Evolutionary conservation across 2,888 invertebrate species (phyloP).

Genomic region (Morpho helenor): DNA sequence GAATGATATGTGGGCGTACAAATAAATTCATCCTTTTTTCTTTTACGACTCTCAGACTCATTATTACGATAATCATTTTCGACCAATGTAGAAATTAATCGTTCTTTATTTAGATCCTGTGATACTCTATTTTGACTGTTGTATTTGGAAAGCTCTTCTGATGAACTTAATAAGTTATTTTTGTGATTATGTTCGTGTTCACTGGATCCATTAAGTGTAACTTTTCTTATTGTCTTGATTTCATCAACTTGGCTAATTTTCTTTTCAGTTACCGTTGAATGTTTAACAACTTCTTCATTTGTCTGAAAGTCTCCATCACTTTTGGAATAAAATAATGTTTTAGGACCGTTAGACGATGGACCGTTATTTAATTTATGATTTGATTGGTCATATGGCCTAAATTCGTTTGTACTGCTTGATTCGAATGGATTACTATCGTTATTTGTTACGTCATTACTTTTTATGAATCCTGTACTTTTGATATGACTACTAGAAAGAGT

Average conservation of each 20-base stretch:
- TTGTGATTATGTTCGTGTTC: constrained; percentile 30
- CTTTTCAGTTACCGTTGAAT: constrained; percentile 58
- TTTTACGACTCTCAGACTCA: constrained; percentile 2
- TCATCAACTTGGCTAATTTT: constrained; percentile 59
- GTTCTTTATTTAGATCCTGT: constrained; percentile 14
- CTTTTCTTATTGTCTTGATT: constrained; percentile 70
- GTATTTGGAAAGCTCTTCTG: constrained; percentile 9
- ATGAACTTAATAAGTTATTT: constrained; percentile 8
- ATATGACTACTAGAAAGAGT: constrained; percentile 36
- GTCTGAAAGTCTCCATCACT: constrained; percentile 59
- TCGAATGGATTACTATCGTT: constrained; percentile 58
- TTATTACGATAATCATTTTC: constrained; percentile 13
- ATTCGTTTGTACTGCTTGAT: constrained; percentile 50
- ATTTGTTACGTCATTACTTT: constrained; percentile 39
- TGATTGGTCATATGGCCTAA: constrained; percentile 44
- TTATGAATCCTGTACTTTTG: constrained; percentile 39
- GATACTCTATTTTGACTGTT: constrained; percentile 2
- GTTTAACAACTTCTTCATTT: constrained; percentile 57
- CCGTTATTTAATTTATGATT: constrained; percentile 45
- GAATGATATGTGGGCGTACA: constrained; percentile 16
- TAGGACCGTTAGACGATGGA: constrained; percentile 39
- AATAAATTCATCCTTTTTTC: neutral
- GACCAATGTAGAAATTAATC: constrained; percentile 12
- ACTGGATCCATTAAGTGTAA: constrained; percentile 59
- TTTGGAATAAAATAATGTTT: constrained; percentile 51